Evolutionary conservation across 2,797 vertebrate species (phyloP).

Genomic region (Leptoclinus maculatus): DNA sequence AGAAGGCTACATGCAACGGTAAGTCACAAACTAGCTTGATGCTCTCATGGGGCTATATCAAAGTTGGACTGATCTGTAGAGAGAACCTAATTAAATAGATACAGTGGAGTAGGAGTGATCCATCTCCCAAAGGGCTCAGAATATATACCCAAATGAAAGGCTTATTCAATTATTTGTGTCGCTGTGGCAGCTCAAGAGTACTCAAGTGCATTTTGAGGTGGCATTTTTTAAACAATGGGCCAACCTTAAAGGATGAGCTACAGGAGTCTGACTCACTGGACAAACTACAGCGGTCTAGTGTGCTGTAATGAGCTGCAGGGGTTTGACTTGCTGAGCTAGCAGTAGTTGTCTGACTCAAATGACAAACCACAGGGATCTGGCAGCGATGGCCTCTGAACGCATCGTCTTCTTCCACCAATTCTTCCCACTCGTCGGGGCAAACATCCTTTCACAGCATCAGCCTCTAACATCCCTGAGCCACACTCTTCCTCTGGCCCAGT

Average conservation of each 20-base stretch:
- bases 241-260: slow-evolving; percentile 40
- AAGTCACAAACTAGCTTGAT: slow-evolving; percentile 23
- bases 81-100: slow-evolving; percentile 32
- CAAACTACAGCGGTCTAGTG: slow-evolving; percentile 18
- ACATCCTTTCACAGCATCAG: slow-evolving; percentile 15
- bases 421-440: slow-evolving; percentile 7
- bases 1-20: slow-evolving; percentile 7
- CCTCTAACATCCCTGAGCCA: background rate
- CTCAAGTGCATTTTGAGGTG: slow-evolving; percentile 40
- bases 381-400: slow-evolving; percentile 35
- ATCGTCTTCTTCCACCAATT: slow-evolving; percentile 6
- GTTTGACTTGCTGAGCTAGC: slow-evolving; percentile 59
- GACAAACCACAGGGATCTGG: slow-evolving; percentile 52
- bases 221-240: slow-evolving; percentile 51
- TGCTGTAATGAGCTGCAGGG: slow-evolving; percentile 55
- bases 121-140: slow-evolving; percentile 15
- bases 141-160: slow-evolving; percentile 1
- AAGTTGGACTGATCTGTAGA: slow-evolving; percentile 13
- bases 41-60: slow-evolving; percentile 11
- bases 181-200: background rate
- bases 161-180: slow-evolving; percentile 7
- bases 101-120: slow-evolving; percentile 1
- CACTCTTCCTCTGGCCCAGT: background rate
- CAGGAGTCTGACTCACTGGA: slow-evolving; percentile 39
- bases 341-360: slow-evolving; percentile 47